Conservation (phyloP, 2,888 invertebrate genomes). For the Cremastinae sp. region DNA sequence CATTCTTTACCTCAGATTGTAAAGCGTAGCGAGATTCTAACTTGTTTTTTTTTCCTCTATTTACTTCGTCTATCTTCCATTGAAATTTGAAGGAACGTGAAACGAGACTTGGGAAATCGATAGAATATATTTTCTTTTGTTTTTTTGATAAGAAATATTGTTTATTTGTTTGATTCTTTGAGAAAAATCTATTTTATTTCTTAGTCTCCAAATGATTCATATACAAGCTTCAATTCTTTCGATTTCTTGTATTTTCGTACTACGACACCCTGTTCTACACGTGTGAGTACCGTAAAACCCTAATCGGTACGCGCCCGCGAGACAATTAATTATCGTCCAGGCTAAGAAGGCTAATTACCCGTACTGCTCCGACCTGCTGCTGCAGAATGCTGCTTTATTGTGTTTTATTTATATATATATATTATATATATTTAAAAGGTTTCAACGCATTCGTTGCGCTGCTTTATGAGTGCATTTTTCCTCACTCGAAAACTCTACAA, state of each 20-base stretch:
- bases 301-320: conserved; percentile 67
- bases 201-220: conserved; percentile 12
- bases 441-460: conserved; percentile 42
- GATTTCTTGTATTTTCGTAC: conserved; percentile 45
- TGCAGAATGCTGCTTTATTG: conserved; percentile 63
- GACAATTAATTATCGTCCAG: conserved; percentile 74
- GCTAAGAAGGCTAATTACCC: conserved; percentile 77
- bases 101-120: conserved; percentile 25
- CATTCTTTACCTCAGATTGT: conserved; percentile 24
- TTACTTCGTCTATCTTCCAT: conserved; percentile 29
- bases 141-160: background rate
- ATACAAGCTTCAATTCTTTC: conserved; percentile 33
- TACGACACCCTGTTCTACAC: conserved; percentile 53
- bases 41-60: background rate
- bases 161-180: conserved; percentile 1
- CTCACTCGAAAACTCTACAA: conserved; percentile 38
- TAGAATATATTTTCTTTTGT: conserved; percentile 21
- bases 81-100: conserved; percentile 41
- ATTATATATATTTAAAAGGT: conserved; percentile 52
- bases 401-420: conserved; percentile 30
- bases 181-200: conserved; percentile 11
- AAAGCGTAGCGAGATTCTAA: conserved; percentile 38
- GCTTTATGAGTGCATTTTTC: conserved; percentile 7
- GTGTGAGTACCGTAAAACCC: conserved; percentile 59
- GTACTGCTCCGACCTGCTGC: conserved; percentile 78